phyloP scores from a whole-genome alignment of 2,113 vertebrate genomes.

The Philantomba maxwellii region DNA sequence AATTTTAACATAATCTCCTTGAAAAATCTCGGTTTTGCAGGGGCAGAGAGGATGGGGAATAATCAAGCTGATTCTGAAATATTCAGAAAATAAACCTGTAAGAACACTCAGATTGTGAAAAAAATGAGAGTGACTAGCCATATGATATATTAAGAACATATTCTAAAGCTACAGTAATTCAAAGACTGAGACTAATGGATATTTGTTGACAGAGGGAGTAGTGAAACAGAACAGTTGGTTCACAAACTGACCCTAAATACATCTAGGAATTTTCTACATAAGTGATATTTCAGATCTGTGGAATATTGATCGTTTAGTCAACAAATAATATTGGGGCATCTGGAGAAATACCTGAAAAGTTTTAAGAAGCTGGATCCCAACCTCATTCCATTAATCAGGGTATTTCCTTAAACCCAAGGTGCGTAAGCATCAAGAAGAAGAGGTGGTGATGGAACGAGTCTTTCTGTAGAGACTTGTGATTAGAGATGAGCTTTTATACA shows the following conservation, averaged over 20 bases:
- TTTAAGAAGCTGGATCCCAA: background rate
- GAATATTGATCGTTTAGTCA: background rate
- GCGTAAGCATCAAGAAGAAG: background rate
- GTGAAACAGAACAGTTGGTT: background rate
- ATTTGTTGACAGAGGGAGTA: background rate
- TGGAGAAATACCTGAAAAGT: background rate
- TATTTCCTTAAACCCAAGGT: background rate
- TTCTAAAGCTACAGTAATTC: background rate
- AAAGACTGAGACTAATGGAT: background rate
- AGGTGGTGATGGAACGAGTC: background rate
- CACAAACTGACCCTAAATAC: background rate
- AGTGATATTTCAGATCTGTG: background rate
- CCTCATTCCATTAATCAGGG: background rate
- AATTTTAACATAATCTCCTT: background rate
- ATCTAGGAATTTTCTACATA: background rate
- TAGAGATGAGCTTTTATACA: background rate
- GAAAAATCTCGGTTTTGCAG: background rate
- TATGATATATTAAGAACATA: background rate
- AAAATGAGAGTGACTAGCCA: background rate
- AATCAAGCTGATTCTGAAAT: background rate
- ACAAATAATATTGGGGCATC: background rate
- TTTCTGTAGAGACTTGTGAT: background rate
- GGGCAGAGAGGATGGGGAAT: background rate
- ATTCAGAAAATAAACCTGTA: background rate
- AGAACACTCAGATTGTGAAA: background rate